These are phyloP conservation scores for Cricetomys ansorgei DNA, from an alignment of 2,113 vertebrate species.

Conservation along the genomic window DNA sequence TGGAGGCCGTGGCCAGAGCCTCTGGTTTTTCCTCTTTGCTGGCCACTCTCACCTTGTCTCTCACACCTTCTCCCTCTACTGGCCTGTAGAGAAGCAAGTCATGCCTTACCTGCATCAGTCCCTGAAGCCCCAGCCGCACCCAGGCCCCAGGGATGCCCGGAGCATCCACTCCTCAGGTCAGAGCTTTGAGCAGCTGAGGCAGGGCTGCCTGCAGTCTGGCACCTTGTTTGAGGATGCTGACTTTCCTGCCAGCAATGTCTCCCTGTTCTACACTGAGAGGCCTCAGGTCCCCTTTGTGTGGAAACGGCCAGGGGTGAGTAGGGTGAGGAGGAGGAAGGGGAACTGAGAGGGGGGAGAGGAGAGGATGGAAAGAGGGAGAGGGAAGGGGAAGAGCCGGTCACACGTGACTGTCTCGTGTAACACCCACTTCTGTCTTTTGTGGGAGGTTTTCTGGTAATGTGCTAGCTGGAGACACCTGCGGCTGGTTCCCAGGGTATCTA, in stretches of 20 bases:
- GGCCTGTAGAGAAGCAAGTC: not conserved
- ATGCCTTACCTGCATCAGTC: constrained; percentile 87
- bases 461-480: fast-evolving
- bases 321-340: fast-evolving
- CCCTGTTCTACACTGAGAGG: constrained; percentile 93
- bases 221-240: constrained; percentile 93
- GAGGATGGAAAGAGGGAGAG: constrained; percentile 61
- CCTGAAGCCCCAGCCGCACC: constrained; percentile 15
- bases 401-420: too few species aligned
- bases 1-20: not conserved
- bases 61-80: not conserved
- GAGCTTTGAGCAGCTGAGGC: constrained; percentile 89
- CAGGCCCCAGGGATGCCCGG: constrained; percentile 25
- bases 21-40: not conserved
- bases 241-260: constrained; percentile 89
- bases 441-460: fast-evolving
- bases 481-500: fast-evolving
- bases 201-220: constrained; percentile 86
- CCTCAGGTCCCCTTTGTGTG: constrained; percentile 91
- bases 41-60: fast-evolving
- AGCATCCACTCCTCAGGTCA: constrained; percentile 88
- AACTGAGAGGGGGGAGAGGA: constrained; percentile 76
- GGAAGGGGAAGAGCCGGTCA: fast-evolving
- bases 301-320: constrained; percentile 94
- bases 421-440: fast-evolving